A percentile compares a stretch with the other conserved stretches of the same genome.
phyloP scores from a whole-genome alignment of 2,113 vertebrate species.

The Calyptommatus sinebrachiatus region DNA sequence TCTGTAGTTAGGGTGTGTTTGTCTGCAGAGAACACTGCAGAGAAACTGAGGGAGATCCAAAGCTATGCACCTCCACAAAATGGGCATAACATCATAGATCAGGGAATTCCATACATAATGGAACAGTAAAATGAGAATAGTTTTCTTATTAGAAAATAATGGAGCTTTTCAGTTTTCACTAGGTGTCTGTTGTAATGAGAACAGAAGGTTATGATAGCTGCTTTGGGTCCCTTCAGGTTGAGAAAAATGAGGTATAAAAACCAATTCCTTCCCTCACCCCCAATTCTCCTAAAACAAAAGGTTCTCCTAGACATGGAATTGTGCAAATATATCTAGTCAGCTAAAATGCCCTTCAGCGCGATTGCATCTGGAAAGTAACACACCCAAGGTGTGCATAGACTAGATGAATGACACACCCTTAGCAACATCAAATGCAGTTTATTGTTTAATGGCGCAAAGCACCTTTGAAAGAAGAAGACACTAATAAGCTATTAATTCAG shows the following conservation, averaged over 20 bases:
- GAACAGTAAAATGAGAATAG: not conserved
- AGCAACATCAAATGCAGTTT: constrained; percentile 14
- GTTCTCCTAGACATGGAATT: not conserved
- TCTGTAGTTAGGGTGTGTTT: not conserved
- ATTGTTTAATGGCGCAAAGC: constrained; percentile 35
- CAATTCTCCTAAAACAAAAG: not conserved
- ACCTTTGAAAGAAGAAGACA: constrained; percentile 49
- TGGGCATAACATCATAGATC: not conserved
- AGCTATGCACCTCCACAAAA: not conserved
- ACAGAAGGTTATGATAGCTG: too few species aligned
- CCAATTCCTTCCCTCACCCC: too few species aligned
- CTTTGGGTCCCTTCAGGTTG: too few species aligned
- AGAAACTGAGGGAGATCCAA: not conserved
- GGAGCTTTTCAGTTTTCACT: too few species aligned
- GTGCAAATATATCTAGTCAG: not conserved
- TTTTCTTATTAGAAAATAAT: too few species aligned
- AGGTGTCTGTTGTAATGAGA: too few species aligned
- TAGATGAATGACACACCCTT: constrained; percentile 45
- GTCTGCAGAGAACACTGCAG: not conserved
- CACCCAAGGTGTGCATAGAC: constrained; percentile 21
- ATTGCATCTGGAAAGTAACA: not conserved
- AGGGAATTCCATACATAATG: not conserved
- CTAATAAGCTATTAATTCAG: constrained; percentile 57
- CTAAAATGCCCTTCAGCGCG: not conserved
- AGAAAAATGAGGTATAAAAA: too few species aligned